Base-by-base conservation (phyloP, 2,113 vertebrate genomes). In the Sander vitreus region DNA sequence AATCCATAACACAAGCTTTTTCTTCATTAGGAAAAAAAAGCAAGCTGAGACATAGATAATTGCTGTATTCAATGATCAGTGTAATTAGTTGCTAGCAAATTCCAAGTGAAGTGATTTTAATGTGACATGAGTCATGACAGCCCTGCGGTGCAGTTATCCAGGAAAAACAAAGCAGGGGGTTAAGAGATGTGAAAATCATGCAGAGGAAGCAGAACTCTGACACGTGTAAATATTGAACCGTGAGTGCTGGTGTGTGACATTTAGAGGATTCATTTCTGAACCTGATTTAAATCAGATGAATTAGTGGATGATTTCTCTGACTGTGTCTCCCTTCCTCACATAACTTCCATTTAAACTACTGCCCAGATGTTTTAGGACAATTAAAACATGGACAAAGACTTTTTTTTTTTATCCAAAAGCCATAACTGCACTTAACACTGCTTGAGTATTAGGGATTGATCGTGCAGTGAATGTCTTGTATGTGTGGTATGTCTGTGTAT, bases 11-110 rank as follows among this genome's bases (percentile, higher is more conserved):
- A 83, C 80, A 70, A 83, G 83, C 70, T 85, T 91, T 87, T 89
- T 80, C 88, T 90, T 92, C 86, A 83, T 88, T 82, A 82, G 58
- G 60, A 23, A 16, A 64, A 63, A 66, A 78, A 66, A 72, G 60
- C 64, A 86, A 74, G 78, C 73, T 79, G 70, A 85, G 79, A 78
- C 83, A 87, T 73, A 80, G 85, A 86, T 92, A 90, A 93, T 92
- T 92, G 93, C 89, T 83, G 80, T 87, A 92, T 90, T 94, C 93
- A 93, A 54, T 92, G 92, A 93, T 92, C 91, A 92, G 93, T 89
- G 85, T 92, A 93, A 93, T 94, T 92, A 91, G 91, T 89, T 88
- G 80, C 85, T 70, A 59, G 76, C 82, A 87, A 85, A 87, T 90
- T 86, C 75, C 57, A 64, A 91, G 90, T 73, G 64, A 85, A 90